Evolutionary conservation across 2,113 vertebrate species (phyloP), one percentile per base, ranked within the genome.

Genomic region (Melanocharis versteri): DNA sequence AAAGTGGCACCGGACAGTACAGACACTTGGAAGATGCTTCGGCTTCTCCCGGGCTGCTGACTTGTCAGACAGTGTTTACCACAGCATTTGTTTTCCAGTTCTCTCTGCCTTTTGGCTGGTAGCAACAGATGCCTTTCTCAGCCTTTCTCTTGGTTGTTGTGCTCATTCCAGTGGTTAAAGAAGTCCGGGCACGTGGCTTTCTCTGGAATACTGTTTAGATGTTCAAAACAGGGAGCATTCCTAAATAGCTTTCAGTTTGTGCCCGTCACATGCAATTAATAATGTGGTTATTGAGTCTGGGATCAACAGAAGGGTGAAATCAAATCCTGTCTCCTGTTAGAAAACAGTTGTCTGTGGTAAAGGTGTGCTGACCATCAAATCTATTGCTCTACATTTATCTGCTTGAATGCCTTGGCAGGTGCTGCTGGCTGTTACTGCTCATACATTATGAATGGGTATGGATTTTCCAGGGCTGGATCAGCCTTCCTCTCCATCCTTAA

Each of bases 81-180:
- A 31, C 42, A 61, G 42, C 17, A 15, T n/a, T 91, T 92, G 37
- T 91, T 87, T 92, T 70, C 70, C 73, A 70, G 0, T 40, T 79
- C 50, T 87, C 21, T 57, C n/a, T 84, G 64, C 58, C 73, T 93
- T 83, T 70, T 87, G 85, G 64, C 69, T 89, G 42, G n/a, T 84
- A 77, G 54, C 6, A 45, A 40, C 24, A 73, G 72, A 77, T 89
- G 77, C 58, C 14, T 89, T 83, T 51, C 48, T 91, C 72, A 73
- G 69, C 22, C 56, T 48, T 90, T 81, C 22, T 82, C 35, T 73
- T 31, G 37, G 35, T 61, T 79, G 50, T 75, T 10, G 2, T 57
- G 57, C 48, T 71, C 4, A 2, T 94, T 85, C 61, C 70, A 75
- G 73, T 66, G 35, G 50, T 91, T 94, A 50, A 79, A 84, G 84